Percentiles rank a stretch among this genome's conserved stretches.
Evolutionary conservation across 2,888 invertebrate genomes (phyloP).

Genomic region (Chrysopilus asiliformis): DNA sequence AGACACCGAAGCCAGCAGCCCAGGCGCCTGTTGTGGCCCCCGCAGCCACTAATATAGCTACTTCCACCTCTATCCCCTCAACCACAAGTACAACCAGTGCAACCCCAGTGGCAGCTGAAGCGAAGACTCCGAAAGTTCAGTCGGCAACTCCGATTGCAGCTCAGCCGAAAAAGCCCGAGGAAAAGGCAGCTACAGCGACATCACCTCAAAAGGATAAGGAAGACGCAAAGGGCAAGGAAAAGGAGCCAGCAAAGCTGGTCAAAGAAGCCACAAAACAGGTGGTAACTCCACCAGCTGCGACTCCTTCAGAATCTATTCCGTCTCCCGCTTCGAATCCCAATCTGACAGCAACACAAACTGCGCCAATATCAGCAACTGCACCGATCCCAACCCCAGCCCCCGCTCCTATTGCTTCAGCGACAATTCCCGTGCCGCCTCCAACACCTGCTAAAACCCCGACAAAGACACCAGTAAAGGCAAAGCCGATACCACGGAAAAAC

Average conservation of each 20-base stretch:
- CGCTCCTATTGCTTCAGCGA: neutral
- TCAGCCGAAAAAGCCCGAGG: no score
- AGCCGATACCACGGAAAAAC: no score
- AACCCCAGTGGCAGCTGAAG: neutral
- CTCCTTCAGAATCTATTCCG: neutral
- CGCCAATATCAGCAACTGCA: neutral
- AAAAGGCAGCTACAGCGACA: neutral
- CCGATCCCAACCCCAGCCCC: neutral
- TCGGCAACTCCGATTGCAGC: neutral
- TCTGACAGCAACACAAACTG: no score
- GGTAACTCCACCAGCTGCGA: neutral
- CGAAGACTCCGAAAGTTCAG: constrained; percentile 2
- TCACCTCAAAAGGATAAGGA: neutral
- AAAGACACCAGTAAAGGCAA: neutral
- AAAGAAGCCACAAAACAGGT: neutral
- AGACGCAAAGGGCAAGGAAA: neutral
- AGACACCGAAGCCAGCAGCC: no score
- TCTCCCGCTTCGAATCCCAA: neutral
- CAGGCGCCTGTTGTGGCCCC: neutral
- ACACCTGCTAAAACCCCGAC: neutral
- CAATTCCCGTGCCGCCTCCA: neutral
- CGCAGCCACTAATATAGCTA: neutral
- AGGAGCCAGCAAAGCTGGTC: neutral
- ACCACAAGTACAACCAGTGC: constrained; percentile 29
- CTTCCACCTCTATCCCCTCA: neutral